Base-by-base conservation (phyloP, 2,888 invertebrate species). In the Tiphia femorata region DNA sequence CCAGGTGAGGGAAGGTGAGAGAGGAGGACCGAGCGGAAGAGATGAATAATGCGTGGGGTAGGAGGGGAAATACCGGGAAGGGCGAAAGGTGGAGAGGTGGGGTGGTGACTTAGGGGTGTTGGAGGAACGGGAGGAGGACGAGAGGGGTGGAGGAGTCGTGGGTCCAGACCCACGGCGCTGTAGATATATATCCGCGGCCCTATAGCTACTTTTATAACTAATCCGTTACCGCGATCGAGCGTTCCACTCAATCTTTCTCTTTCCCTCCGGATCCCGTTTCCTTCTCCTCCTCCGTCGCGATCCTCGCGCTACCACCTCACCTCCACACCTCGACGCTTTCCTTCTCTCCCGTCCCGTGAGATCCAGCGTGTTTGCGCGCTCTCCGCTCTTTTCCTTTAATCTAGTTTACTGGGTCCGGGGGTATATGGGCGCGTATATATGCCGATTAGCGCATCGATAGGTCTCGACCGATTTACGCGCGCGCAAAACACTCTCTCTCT, bases 201-300 rank as follows among this genome's bases (percentile, higher is more conserved):
- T 72, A 62, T 69, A 64, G 68, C 67, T 70, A 73, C 75, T 76
- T 72, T 75, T 75, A 74, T 73, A 73, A 73, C 78, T 78, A 78
- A 81, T 80, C 78, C 81, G 80, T 79, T 80, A 80, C 75, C 75
- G 70, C 75, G 75, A 76, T 79, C 75, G 72, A 64, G 61, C 67
- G 65, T 65, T 64, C 69, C 55, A 38, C 43, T 56, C 48, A 40
- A 37, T 44, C 37, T 37, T 44, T 46, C 42, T 23, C 17, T 14
- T 33, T 38, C 40, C 44, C 46, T 33, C 46, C 29, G 16, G 14
- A 25, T 35, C 41, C 42, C 43, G n/a, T n/a, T 29, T 37, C 43
- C 25, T 19, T 23, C 41, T 49, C 55, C 50, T 60, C 49, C 49
- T 53, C 57, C 53, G 12, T n/a, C n/a, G n/a, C n/a, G n/a, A n/a